Base-by-base conservation (phyloP, 1,140 invertebrate species). In the Bemisia tabaci region DNA sequence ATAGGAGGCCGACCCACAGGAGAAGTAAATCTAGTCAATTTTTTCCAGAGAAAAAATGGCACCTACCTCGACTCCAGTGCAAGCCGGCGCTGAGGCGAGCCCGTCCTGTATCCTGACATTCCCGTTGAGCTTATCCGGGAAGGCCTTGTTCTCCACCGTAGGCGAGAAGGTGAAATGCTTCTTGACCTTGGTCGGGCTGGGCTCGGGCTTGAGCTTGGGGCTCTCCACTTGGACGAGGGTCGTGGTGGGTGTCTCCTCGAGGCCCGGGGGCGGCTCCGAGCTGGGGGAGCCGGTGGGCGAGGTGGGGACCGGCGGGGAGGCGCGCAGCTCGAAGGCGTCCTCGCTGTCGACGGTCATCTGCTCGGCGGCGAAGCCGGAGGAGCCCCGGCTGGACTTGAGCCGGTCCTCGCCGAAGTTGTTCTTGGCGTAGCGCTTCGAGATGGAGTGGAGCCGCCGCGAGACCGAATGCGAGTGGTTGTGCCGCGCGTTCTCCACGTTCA, bases 311-410 rank as follows among this genome's bases (percentile, higher is more conserved):
- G 70, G 70, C 17, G 71, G 71, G 2, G 70, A 69, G 60, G 67
- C 48, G 12, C 68, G 63, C 26, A 65, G 64, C 26, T 70, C 65
- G 33, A 71, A 70, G 12, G 71, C 69, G 48, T 74, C 73, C 60
- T 74, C 72, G 17, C 72, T 73, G 39, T 74, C 73, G 5, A 74
- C 71, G 12, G 73, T 74, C 72, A 74, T 73, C 60, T 73, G 72
- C 58, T 71, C 73, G 9, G 73, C 73, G 0, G 73, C 73, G 48
- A 73, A 74, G 1, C 73, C 73, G 0, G 72, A 73, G 1, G 71
- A 72, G 1, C 71, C 72, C 5, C 72, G 62, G 17, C 72, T 71
- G 22, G 27, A 67, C 0, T 66, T 69, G 2, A 67, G 65, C 25
- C 71, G 21, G 26, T 74, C 73, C n/a, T 73, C 73, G 61, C 72